These are phyloP conservation scores for Lutjanus argentimaculatus DNA, from an alignment of 2,797 vertebrate genomes.

Conservation along the genomic window DNA sequence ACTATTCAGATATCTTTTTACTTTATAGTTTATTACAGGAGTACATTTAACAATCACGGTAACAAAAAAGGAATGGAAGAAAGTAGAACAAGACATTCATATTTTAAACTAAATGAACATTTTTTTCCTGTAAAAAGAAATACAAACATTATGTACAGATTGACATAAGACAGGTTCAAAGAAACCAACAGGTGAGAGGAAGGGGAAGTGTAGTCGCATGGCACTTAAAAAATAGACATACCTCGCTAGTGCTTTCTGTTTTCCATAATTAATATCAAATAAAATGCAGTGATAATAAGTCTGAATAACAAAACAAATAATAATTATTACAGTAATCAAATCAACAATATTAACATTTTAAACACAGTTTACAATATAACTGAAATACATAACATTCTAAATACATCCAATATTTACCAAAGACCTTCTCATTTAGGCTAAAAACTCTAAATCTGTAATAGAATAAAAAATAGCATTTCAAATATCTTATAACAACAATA, in stretches of 20 bases:
- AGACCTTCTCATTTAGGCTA: conserved; percentile 93
- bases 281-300: conserved; percentile 94
- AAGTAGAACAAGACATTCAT: conserved; percentile 87
- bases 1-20: conserved; percentile 59
- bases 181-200: conserved; percentile 86
- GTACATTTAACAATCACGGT: conserved; percentile 92
- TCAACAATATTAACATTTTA: conserved; percentile 96
- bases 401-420: conserved; percentile 99
- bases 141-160: conserved; percentile 93
- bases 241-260: conserved; percentile 93
- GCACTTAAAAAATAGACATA: conserved; percentile 90
- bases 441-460: conserved; percentile 98
- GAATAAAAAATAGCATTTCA: conserved; percentile 99
- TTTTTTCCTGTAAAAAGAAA: conserved; percentile 85
- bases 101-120: conserved; percentile 87
- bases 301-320: conserved; percentile 86
- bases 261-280: conserved; percentile 93
- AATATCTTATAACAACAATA: conserved; percentile 89
- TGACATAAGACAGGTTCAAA: conserved; percentile 77
- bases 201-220: conserved; percentile 84
- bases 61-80: conserved; percentile 83
- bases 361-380: conserved; percentile 95
- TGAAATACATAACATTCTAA: conserved; percentile 95
- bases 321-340: conserved; percentile 93
- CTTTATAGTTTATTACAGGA: conserved; percentile 92